These are phyloP conservation scores for Rhyacophila evoluta DNA, from an alignment of 2,888 invertebrate genomes.

Conservation along the genomic window DNA sequence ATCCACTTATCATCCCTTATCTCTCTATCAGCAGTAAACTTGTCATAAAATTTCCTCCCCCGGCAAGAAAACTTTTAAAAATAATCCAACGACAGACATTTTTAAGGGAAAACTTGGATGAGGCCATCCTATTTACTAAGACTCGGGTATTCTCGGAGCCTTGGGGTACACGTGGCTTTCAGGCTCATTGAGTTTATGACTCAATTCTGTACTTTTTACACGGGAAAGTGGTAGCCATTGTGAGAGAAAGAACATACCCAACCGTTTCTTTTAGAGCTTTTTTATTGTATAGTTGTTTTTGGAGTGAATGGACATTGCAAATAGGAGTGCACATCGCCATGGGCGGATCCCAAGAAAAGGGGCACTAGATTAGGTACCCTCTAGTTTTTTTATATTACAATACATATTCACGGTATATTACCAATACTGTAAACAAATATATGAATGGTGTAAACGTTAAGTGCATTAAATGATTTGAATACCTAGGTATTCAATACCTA, in stretches of 20 bases:
- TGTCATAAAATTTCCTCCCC: conserved; percentile 53
- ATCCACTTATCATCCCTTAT: conserved; percentile 55
- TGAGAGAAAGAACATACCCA: background rate
- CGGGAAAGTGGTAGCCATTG: conserved; percentile 32
- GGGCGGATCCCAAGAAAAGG: background rate
- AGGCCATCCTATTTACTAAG: conserved; percentile 27
- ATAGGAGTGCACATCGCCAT: background rate
- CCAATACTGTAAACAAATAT: background rate
- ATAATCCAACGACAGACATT: conserved; percentile 47
- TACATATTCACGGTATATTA: background rate
- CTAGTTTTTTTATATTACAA: background rate
- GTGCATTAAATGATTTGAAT: too few species aligned
- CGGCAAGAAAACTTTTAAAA: conserved; percentile 49
- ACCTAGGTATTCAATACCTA: too few species aligned
- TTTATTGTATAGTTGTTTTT: conserved; percentile 38
- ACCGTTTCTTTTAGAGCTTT: conserved; percentile 36
- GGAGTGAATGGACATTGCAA: background rate
- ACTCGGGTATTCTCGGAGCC: conserved; percentile 30
- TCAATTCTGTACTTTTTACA: conserved; percentile 43
- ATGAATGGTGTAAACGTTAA: too few species aligned
- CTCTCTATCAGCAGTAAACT: conserved; percentile 54
- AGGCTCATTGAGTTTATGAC: conserved; percentile 52
- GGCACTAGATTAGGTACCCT: background rate
- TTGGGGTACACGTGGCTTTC: conserved; percentile 47
- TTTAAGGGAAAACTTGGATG: conserved; percentile 46